A percentile compares a stretch with the other conserved stretches of the same genome.
Conservation (phyloP, 2,113 vertebrate species). For the Tetrao urogallus region DNA sequence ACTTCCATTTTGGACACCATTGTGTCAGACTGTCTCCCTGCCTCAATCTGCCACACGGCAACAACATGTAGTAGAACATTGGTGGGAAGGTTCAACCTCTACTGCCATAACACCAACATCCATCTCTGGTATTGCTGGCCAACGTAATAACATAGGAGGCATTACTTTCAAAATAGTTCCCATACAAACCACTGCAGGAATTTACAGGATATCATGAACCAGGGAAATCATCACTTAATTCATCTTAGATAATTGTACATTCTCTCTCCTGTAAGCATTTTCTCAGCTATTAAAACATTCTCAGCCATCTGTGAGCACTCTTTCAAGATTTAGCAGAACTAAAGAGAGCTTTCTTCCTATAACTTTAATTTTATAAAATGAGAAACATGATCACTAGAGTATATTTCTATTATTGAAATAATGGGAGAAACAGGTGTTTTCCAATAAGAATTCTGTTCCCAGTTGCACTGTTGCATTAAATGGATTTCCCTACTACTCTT, state of each 20-base stretch:
- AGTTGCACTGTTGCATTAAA: conserved; percentile 33
- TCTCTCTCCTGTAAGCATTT: background rate
- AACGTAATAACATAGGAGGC: too few relatives aligned
- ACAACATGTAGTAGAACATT: too few relatives aligned
- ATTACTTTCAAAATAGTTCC: too few relatives aligned
- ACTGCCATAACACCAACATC: too few relatives aligned
- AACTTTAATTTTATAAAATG: conserved; percentile 39
- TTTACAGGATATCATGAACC: conserved; percentile 36
- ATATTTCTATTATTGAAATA: conserved; percentile 33
- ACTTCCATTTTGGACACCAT: too few relatives aligned
- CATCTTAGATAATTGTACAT: conserved; percentile 38
- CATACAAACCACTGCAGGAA: background rate
- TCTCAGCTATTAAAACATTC: background rate
- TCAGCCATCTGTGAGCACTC: background rate
- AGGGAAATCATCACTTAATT: conserved; percentile 48
- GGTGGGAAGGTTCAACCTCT: too few relatives aligned
- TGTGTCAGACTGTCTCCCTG: too few relatives aligned
- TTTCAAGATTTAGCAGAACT: conserved; percentile 22
- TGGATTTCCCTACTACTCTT: background rate
- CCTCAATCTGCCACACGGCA: too few relatives aligned
- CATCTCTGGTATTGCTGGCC: too few relatives aligned
- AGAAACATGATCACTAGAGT: conserved; percentile 33
- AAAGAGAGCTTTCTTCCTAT: conserved; percentile 15
- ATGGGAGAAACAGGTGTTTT: conserved; percentile 63
- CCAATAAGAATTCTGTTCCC: conserved; percentile 38